These are phyloP conservation scores for Sebastes wilsoni DNA, from an alignment of 2,797 vertebrate species.

Conservation along the genomic window DNA sequence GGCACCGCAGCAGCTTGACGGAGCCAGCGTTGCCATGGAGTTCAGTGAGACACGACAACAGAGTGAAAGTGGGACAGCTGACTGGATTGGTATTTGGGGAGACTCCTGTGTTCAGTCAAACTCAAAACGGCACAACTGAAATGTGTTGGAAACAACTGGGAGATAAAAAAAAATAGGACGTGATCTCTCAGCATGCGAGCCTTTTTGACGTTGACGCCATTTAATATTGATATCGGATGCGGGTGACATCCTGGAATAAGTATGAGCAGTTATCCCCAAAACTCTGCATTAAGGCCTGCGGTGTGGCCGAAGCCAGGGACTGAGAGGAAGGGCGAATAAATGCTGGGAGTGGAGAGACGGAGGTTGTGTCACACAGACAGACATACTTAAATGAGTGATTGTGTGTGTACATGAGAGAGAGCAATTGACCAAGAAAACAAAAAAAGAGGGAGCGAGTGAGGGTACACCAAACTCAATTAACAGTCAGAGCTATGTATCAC, in stretches of 20 bases:
- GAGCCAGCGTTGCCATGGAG: constrained; percentile 31
- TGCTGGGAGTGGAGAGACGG: constrained; percentile 8
- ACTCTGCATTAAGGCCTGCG: constrained; percentile 2
- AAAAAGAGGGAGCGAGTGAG: not conserved
- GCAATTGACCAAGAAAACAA: constrained; percentile 1
- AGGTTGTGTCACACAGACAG: constrained; percentile 1
- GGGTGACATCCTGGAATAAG: constrained; percentile 30
- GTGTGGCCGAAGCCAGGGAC: not conserved
- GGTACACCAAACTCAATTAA: constrained; percentile 8
- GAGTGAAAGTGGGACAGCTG: constrained; percentile 32
- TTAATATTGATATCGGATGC: constrained; percentile 34
- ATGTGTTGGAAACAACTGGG: constrained; percentile 5
- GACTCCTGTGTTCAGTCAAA: constrained; percentile 7
- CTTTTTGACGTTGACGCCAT: constrained; percentile 14
- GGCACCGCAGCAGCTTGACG: constrained; percentile 4
- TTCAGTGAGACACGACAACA: constrained; percentile 3
- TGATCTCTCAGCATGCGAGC: not conserved
- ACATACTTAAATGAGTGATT: constrained; percentile 14
- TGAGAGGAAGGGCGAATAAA: constrained; percentile 18
- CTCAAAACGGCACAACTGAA: constrained; percentile 6
- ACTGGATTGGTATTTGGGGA: constrained; percentile 21
- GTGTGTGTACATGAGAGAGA: constrained; percentile 3
- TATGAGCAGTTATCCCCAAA: constrained; percentile 10
- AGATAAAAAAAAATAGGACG: not conserved
- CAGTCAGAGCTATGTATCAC: constrained; percentile 2